Evolutionary conservation across 2,113 vertebrate genomes (phyloP).

Genomic region (Chauna torquata): DNA sequence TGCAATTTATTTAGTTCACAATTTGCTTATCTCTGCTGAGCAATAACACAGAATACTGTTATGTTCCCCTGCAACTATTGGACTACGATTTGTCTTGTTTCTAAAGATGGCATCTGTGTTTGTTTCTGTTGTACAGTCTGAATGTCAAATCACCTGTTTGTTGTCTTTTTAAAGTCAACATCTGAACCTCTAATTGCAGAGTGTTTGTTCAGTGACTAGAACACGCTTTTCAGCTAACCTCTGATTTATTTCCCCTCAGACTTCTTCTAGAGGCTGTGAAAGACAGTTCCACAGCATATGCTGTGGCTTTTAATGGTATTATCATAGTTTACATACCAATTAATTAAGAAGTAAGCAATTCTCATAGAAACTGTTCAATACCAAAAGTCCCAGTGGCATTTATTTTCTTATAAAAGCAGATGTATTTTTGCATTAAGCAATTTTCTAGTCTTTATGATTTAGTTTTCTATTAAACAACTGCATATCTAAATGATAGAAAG

Average conservation of each 20-base stretch:
- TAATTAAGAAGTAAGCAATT: conserved; percentile 14
- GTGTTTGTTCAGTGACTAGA: background rate
- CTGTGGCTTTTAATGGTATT: background rate
- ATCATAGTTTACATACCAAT: background rate
- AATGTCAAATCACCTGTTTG: background rate
- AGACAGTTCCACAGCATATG: background rate
- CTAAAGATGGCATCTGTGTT: background rate
- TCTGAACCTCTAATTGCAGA: background rate
- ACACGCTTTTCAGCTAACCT: background rate
- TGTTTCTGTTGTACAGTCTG: background rate
- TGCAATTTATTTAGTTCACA: conserved; percentile 15
- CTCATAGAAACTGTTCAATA: background rate
- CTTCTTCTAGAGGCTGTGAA: background rate
- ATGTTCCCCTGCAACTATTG: background rate
- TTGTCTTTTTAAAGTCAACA: background rate
- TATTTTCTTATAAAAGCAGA: background rate
- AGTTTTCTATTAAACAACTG: background rate
- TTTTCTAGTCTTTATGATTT: background rate
- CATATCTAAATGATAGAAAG: background rate
- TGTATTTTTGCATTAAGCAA: background rate
- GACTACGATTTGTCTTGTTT: background rate
- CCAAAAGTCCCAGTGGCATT: background rate
- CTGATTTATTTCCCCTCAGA: conserved; percentile 18
- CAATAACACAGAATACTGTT: background rate
- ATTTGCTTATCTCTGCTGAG: conserved; percentile 13